Evolutionary conservation across 1,140 invertebrate species (phyloP), one percentile per base, ranked within the genome.

Genomic region (Drosophila bocki): DNA sequence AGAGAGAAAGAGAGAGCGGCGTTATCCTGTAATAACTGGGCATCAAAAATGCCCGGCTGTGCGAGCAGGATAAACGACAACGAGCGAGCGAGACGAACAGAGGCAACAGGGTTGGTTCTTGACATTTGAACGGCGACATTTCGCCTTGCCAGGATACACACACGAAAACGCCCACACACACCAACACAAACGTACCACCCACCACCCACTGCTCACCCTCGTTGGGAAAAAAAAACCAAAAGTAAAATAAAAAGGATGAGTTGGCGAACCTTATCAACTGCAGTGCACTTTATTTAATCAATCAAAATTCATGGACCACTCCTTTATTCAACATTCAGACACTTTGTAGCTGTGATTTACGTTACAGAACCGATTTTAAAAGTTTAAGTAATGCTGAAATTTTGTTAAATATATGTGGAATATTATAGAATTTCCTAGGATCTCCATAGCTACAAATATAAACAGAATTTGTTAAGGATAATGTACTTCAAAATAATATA

Each of bases 101-200:
- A 64, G 78, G 71, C 60, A 53, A 81, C 82, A 71, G 85, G 82
- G 85, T 90, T 90, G 85, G 85, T 85, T 90, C 85, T 91, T 90
- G 85, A 90, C 85, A 82, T 90, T 90, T 90, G 86, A 88, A 88
- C 84, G 84, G 80, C 84, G 84, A 88, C 84, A 88, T 88, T 82
- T 88, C 84, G 79, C 78, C 75, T 79, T 77, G 82, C 82, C 61
- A 76, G 61, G 35, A 77, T 65, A 74, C 74, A 82, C 44, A 75
- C 51, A 61, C 64, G 45, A 61, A 51, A 47, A 56, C 37, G 37
- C 45, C 53, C 59, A 75, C 53, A 65, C 82, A 45, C 48, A 32
- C 54, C 11, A 13, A 6, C 37, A 44, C 41, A 54, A 59, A 26
- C 35, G 26, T 19, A 17, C 63, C 33, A 54, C 48, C 48, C 60